Percentiles rank a stretch among this genome's conserved stretches.
Conservation (phyloP, 2,888 invertebrate genomes). For the Ashinkailepas kermadecensis region DNA sequence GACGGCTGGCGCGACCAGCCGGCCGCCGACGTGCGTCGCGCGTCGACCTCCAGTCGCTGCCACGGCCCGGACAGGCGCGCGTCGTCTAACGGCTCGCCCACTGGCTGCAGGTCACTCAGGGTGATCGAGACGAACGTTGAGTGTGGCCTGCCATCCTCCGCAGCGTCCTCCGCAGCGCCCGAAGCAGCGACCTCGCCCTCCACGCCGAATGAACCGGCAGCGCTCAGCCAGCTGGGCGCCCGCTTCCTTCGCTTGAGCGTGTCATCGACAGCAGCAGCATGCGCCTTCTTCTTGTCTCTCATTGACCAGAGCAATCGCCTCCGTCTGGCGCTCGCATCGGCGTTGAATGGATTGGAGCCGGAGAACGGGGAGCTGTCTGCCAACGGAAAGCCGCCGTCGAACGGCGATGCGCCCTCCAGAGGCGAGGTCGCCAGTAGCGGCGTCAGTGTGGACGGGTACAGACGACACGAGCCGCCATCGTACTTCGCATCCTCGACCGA, state of each 20-base stretch:
- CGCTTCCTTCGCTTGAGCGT: not conserved
- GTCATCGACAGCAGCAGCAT: not conserved
- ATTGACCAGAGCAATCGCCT: not conserved
- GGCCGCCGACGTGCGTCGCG: not conserved
- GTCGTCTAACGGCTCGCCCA: no score
- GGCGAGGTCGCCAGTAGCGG: not conserved
- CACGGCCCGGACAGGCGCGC: no score
- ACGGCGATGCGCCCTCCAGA: conserved; percentile 11
- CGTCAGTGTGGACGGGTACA: not conserved
- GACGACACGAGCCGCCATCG: not conserved
- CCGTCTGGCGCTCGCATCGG: not conserved
- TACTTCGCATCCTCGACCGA: no score
- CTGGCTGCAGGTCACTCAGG: no score
- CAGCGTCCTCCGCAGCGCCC: not conserved
- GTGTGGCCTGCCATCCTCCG: not conserved
- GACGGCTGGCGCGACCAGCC: not conserved
- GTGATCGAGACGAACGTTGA: not conserved
- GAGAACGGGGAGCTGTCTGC: conserved; percentile 5
- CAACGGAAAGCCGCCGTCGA: not conserved
- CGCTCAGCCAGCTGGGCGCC: not conserved
- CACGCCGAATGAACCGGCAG: not conserved
- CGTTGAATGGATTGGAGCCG: not conserved
- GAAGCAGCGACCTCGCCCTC: not conserved
- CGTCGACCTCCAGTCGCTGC: not conserved
- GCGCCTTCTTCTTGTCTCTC: not conserved